Base-by-base conservation (phyloP, 53 echinoderm and acorn worm species). In the Arbacia lixula region DNA sequence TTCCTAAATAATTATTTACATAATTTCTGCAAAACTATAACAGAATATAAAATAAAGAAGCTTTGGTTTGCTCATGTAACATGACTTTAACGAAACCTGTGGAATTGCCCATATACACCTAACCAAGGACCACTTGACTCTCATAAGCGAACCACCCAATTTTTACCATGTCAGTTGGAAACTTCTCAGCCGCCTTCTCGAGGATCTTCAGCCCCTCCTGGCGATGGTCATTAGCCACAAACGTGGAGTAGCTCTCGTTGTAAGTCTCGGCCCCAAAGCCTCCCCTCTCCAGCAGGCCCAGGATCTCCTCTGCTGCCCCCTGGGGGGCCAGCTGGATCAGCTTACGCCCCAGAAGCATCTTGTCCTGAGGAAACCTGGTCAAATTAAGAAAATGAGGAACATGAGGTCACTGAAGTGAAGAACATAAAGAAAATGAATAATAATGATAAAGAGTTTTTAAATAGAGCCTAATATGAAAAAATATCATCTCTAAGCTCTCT, bases 311-410 rank as follows among this genome's bases (percentile, higher is more conserved):
- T 25, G 86, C 91, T 17, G 83, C 76, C 14, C 94, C 94, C 28
- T 56, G 46, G 34, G 80, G 68, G 36, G 85, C 77, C 6, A 85
- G 76, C 22, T 88, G 83, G 58, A 65, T 62, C 28, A 80, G 69
- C 72, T 91, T 91, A 10, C 87, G 85, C 26, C 86, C 86, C 35
- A 93, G 55, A 6, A 93, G 85, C 83, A 88, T 88, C 38, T 69
- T 67, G 55, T 88, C 86, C 64, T 72, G 86, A 2, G 90, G 94
- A 42, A 88, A 88, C 36, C 92, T 92, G n/a, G n/a, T n/a, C n/a
- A n/a, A n/a, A 54, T 14, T n/a, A n/a, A n/a, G n/a, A 46, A 46
- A 46, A 46, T 8, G 14, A 14, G 14, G 49, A 46, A 14, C 49
- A 46, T 46, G 49, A 46, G 49, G 49, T 46, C 49, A 46, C 49